These are phyloP conservation scores for Diabrotica undecimpunctata DNA, from an alignment of 1,140 invertebrate genomes.

Conservation along the genomic window DNA sequence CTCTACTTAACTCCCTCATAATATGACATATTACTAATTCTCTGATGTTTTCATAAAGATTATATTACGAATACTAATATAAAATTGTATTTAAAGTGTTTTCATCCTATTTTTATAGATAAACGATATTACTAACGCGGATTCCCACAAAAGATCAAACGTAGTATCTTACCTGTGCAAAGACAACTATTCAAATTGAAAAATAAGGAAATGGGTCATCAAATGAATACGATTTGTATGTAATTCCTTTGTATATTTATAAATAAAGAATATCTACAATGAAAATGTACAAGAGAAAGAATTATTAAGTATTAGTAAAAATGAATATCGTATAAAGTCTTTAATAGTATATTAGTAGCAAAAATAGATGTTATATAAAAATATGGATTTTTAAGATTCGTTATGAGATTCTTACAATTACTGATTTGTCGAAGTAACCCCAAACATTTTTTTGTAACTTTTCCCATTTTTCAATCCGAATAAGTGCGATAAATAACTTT, in stretches of 20 bases:
- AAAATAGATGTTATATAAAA: background rate
- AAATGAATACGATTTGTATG: constrained; percentile 15
- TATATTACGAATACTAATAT: too few species aligned
- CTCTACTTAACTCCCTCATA: too few species aligned
- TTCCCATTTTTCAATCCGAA: background rate
- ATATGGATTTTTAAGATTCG: background rate
- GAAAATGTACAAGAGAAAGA: constrained; percentile 3
- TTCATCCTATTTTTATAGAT: too few species aligned
- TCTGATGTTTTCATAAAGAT: too few species aligned
- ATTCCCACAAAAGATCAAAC: too few species aligned
- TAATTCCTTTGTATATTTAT: constrained; percentile 13
- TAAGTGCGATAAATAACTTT: background rate
- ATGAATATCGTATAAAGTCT: background rate
- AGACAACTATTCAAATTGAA: background rate
- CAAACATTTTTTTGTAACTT: background rate
- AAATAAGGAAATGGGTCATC: constrained; percentile 6
- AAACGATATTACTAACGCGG: too few species aligned
- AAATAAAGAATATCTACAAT: constrained; percentile 11
- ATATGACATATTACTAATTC: too few species aligned
- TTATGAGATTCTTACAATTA: background rate
- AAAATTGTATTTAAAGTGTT: too few species aligned
- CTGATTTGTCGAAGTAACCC: background rate
- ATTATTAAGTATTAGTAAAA: background rate
- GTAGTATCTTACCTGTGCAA: constrained; percentile 6
- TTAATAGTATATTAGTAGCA: background rate